Evolutionary conservation across 2,888 invertebrate genomes (phyloP).

Genomic region (Drosophila helvetica): DNA sequence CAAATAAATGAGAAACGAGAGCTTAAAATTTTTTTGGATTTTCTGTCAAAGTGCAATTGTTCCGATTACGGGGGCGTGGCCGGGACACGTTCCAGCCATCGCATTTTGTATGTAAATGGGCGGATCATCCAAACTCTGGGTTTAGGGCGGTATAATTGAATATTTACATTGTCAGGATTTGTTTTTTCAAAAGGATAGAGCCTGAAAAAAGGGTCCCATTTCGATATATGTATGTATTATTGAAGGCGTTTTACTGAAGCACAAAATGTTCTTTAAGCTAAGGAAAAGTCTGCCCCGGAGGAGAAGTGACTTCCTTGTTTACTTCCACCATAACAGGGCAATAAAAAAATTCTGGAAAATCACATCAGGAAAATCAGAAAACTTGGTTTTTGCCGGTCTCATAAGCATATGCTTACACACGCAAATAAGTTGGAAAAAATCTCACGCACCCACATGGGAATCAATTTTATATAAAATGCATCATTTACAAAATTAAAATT

Average conservation of each 20-base stretch:
- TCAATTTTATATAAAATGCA: conserved; percentile 49
- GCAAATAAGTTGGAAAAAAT: conserved; percentile 7
- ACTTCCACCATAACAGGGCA: conserved; percentile 5
- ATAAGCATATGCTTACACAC: background rate
- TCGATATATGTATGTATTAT: background rate
- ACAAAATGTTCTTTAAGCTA: background rate
- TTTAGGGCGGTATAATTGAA: conserved; percentile 48
- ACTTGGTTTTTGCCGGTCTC: background rate
- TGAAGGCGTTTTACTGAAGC: background rate
- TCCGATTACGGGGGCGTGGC: conserved; percentile 18
- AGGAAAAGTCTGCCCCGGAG: background rate
- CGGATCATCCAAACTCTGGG: background rate
- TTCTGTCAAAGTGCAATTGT: conserved; percentile 43
- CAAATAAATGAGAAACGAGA: conserved; percentile 36
- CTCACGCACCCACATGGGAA: conserved; percentile 1
- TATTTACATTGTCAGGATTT: conserved; percentile 47
- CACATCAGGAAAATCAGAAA: conserved; percentile 1
- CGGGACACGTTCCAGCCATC: conserved; percentile 10
- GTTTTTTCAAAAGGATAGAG: background rate
- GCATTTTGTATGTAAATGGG: conserved; percentile 31
- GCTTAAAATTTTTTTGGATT: conserved; percentile 6
- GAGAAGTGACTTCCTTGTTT: background rate
- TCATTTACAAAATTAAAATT: conserved; percentile 64
- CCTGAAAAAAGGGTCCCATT: background rate
- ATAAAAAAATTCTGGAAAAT: conserved; percentile 11